Conservation (phyloP, 2,797 vertebrate genomes). For the Crocodylus rhombifer region DNA sequence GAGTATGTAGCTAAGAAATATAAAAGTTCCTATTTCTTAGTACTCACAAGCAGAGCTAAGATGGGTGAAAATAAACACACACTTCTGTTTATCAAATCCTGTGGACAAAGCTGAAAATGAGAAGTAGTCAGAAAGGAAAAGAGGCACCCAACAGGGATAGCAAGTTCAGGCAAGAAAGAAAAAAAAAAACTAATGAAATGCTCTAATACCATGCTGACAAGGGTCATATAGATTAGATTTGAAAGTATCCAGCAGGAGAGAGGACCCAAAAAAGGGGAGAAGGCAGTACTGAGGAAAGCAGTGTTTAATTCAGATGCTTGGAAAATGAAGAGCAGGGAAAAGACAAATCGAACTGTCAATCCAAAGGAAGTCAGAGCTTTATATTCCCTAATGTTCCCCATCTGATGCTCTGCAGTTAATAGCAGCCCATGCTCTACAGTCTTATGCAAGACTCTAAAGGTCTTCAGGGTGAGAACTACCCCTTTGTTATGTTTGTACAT, state of each 20-base stretch:
- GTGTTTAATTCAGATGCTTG: neutral
- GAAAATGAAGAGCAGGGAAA: neutral
- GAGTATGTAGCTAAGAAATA: neutral
- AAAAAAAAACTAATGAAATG: neutral
- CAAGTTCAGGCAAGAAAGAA: neutral
- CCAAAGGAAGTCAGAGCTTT: neutral
- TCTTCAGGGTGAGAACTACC: neutral
- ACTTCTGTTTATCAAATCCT: conserved; percentile 39
- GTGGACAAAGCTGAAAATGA: neutral
- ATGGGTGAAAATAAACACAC: conserved; percentile 14
- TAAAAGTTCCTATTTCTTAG: neutral
- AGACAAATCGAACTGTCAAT: neutral
- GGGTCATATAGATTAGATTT: neutral
- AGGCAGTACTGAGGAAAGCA: neutral
- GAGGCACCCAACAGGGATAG: neutral
- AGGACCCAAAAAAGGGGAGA: neutral
- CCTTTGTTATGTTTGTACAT: neutral
- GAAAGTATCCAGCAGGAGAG: accelerated
- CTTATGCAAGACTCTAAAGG: neutral
- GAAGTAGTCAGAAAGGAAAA: conserved; percentile 5
- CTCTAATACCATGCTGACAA: accelerated
- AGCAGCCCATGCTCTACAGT: neutral
- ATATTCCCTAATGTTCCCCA: neutral
- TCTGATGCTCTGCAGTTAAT: neutral
- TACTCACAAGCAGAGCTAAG: neutral